Evolutionary conservation across 2,113 vertebrate genomes (phyloP).

Genomic region (Atractosteus spatula): DNA sequence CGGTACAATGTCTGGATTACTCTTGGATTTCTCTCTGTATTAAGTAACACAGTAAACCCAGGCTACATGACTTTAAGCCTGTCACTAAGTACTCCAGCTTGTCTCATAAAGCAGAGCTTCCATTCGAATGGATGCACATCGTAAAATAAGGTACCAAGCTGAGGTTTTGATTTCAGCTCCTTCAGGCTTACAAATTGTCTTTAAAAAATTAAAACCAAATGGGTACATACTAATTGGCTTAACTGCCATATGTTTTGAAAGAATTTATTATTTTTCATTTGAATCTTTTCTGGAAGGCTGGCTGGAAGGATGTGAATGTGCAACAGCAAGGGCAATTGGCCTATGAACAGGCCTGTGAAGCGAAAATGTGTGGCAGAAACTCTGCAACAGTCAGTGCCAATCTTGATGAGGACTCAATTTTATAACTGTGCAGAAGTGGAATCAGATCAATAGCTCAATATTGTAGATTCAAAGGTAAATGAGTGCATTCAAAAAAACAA

Average conservation of each 20-base stretch:
- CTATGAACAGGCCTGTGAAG: not conserved
- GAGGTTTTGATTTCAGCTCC: conserved; percentile 10
- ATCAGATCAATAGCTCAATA: too few relatives aligned
- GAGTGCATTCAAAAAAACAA: too few relatives aligned
- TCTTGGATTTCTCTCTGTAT: conserved; percentile 24
- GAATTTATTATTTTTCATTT: not conserved
- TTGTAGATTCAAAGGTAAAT: too few relatives aligned
- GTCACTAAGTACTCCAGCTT: conserved; percentile 35
- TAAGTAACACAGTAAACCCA: conserved; percentile 42
- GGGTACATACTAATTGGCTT: not conserved
- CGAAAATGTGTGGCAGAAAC: too few relatives aligned
- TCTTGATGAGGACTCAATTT: too few relatives aligned
- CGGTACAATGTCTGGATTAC: conserved; percentile 32
- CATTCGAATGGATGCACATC: conserved; percentile 17
- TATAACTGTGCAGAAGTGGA: too few relatives aligned
- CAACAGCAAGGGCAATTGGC: not conserved
- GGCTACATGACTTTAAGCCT: conserved; percentile 26
- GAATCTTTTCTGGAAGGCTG: too few relatives aligned
- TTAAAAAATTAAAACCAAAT: not conserved
- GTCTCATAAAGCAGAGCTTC: conserved; percentile 35
- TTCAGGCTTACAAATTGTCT: not conserved
- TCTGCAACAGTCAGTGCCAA: too few relatives aligned
- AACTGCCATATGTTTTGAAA: not conserved
- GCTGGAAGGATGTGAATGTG: not conserved
- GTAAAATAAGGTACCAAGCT: conserved; percentile 30